Base-by-base conservation (phyloP, 2,888 invertebrate species). In the Drosophila flavopinicola region DNA sequence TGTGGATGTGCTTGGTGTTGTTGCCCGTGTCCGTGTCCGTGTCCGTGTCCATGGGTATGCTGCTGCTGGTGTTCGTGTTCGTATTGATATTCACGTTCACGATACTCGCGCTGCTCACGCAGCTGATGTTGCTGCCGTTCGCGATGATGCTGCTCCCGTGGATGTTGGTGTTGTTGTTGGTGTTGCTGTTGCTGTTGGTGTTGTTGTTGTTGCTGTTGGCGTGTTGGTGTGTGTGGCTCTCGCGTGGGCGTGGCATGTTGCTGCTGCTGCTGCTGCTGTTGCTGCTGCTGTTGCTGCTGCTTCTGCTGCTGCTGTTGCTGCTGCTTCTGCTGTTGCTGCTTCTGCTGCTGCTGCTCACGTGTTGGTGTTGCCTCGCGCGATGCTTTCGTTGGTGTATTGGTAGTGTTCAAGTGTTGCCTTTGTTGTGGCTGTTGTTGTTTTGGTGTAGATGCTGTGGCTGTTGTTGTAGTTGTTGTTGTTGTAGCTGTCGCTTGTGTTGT, bases 341-440 rank as follows among this genome's bases (percentile, higher is more conserved):
- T 7, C 27, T 27, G 27, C 38, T 38, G 38, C 7, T 23, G 71
- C 17, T 66, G 68, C 38, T 82, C 88, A 64, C 84, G 63, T 25
- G 73, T 86, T 60, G 88, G 82, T 52, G 83, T 83, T 15, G 86
- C 71, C 38, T 80, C 88, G 15, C 86, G 86, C 52, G 80, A 79
- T 29, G 64, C 61, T 54, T 80, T 84, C 27, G 82, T 75, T 60
- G 87, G 69, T 58, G 88, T 78, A 29, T 71, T 87, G 39, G 68
- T 77, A 68, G 49, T 74, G 57, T 38, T 76, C 24, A 53, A 32
- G 56, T 69, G 73, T 69, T 70, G 87, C 38, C 65, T 66, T 45
- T 78, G 54, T 44, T n/a, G 65, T 49, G 35, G 57, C 17, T 37
- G 66, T 48, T 56, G 75, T 37, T 42, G 67, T 66, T 42, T 32